Evolutionary conservation across 1,140 invertebrate genomes (phyloP).

Genomic region (Dinoponera quadriceps): DNA sequence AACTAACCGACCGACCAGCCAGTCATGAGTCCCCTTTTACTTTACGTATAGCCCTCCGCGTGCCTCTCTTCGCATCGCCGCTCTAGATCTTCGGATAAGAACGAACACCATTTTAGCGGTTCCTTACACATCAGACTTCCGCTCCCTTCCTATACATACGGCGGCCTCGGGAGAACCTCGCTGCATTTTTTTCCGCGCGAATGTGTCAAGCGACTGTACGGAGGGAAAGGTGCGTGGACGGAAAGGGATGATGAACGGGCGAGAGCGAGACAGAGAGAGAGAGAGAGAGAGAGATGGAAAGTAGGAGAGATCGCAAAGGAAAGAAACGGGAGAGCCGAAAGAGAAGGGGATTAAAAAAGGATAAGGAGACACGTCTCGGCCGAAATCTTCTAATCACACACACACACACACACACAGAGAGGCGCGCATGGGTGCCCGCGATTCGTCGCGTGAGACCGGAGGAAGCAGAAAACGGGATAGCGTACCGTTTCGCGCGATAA

Average conservation of each 20-base stretch:
- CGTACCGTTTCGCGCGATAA: slow-evolving; percentile 71
- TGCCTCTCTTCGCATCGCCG: slow-evolving; percentile 86
- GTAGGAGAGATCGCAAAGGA: slow-evolving; percentile 3
- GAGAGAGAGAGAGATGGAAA: slow-evolving; percentile 5
- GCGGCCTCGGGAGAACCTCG: slow-evolving; percentile 45
- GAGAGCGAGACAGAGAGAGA: slow-evolving; percentile 2
- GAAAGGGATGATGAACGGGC: slow-evolving; percentile 14
- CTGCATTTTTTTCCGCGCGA: slow-evolving; percentile 72
- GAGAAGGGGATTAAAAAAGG: slow-evolving; percentile 23
- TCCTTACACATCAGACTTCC: slow-evolving; percentile 86
- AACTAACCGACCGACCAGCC: slow-evolving; percentile 66
- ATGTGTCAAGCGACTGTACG: slow-evolving; percentile 67
- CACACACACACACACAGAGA: not conserved
- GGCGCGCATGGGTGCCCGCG: slow-evolving; percentile 31
- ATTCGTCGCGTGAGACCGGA: slow-evolving; percentile 68
- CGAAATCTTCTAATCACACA: slow-evolving; percentile 69
- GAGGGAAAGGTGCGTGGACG: not conserved
- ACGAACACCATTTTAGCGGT: slow-evolving; percentile 86
- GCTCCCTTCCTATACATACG: slow-evolving; percentile 69
- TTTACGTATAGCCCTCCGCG: slow-evolving; percentile 80
- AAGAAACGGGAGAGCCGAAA: not conserved
- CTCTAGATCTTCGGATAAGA: slow-evolving; percentile 86
- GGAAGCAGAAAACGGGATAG: slow-evolving; percentile 68
- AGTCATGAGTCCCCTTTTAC: slow-evolving; percentile 75
- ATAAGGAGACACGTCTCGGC: slow-evolving; percentile 43